phyloP scores from a whole-genome alignment of 2,113 vertebrate species.

The Catharus minimus region DNA sequence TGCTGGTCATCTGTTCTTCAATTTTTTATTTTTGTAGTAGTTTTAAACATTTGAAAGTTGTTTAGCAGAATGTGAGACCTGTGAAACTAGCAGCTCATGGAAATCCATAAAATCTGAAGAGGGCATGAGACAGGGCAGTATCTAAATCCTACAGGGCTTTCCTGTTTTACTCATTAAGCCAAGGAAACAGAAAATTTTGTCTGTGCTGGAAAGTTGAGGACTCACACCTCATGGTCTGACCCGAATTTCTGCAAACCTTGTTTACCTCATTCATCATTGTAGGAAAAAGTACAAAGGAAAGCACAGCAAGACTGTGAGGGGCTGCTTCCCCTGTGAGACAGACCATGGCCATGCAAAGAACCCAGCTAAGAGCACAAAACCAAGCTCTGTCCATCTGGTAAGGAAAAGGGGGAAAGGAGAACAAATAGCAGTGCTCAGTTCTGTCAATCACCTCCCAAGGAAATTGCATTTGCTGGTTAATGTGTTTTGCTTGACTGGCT shows the following conservation, averaged over 20 bases:
- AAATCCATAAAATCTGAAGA: neutral
- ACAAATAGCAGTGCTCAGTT: neutral
- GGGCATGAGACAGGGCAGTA: neutral
- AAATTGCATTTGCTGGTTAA: slow-evolving; percentile 12
- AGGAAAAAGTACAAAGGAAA: neutral
- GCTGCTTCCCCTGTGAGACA: neutral
- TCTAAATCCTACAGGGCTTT: neutral
- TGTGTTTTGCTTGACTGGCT: neutral
- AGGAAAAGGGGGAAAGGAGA: neutral
- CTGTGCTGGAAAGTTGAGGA: neutral
- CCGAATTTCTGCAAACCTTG: neutral
- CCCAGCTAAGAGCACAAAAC: neutral
- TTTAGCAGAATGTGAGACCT: neutral
- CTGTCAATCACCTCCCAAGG: neutral
- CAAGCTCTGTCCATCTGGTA: neutral
- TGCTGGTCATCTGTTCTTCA: neutral
- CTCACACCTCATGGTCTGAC: neutral
- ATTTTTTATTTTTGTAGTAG: neutral
- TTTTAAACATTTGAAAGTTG: neutral
- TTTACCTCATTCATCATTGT: neutral
- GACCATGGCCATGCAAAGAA: neutral
- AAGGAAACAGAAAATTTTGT: neutral
- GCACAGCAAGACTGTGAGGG: neutral
- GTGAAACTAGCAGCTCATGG: fast-evolving
- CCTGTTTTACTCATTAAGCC: neutral